A percentile compares a stretch with the other conserved stretches of the same genome.
phyloP scores from a whole-genome alignment of 2,888 invertebrate species.

The Calliopum simillimum region DNA sequence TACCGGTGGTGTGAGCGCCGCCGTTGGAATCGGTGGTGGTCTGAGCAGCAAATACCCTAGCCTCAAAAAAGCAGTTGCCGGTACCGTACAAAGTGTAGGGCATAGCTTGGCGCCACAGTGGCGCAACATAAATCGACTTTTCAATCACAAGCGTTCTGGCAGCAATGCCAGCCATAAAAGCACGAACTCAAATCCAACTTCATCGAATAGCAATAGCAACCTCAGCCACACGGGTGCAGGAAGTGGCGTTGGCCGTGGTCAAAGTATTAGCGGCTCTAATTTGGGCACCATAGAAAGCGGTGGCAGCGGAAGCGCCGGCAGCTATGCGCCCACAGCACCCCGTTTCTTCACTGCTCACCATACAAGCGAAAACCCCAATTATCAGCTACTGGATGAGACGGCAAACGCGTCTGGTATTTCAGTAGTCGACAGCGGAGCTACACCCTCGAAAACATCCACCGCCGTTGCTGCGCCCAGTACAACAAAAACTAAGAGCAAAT shows the following conservation, averaged over 20 bases:
- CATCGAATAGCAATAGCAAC: conserved; percentile 58
- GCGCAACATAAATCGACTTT: conserved; percentile 57
- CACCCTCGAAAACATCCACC: conserved; percentile 24
- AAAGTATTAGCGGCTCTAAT: conserved; percentile 46
- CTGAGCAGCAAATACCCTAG: conserved; percentile 52
- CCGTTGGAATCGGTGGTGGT: conserved; percentile 38
- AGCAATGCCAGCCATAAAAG: conserved; percentile 61
- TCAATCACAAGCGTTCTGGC: conserved; percentile 60
- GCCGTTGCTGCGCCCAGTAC: conserved; percentile 36
- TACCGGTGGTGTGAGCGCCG: conserved; percentile 29
- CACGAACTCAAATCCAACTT: conserved; percentile 56
- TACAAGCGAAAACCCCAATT: conserved; percentile 60
- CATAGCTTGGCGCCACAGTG: conserved; percentile 53
- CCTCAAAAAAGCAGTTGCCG: conserved; percentile 57
- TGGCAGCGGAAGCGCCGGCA: conserved; percentile 61
- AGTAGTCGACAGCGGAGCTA: conserved; percentile 32
- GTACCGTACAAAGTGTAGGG: conserved; percentile 54
- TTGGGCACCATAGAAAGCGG: conserved; percentile 50
- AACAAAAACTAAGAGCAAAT: conserved; percentile 21
- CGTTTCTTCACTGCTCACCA: conserved; percentile 51
- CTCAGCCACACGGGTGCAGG: conserved; percentile 45
- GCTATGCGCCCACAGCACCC: conserved; percentile 54
- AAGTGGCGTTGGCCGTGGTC: conserved; percentile 38
- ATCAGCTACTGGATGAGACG: conserved; percentile 58
- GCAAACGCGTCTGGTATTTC: conserved; percentile 45